Percentiles rank a stretch among this genome's conserved stretches.
These are phyloP conservation scores for Nansenia antarctica DNA, from an alignment of 2,113 vertebrate genomes.

Conservation along the genomic window DNA sequence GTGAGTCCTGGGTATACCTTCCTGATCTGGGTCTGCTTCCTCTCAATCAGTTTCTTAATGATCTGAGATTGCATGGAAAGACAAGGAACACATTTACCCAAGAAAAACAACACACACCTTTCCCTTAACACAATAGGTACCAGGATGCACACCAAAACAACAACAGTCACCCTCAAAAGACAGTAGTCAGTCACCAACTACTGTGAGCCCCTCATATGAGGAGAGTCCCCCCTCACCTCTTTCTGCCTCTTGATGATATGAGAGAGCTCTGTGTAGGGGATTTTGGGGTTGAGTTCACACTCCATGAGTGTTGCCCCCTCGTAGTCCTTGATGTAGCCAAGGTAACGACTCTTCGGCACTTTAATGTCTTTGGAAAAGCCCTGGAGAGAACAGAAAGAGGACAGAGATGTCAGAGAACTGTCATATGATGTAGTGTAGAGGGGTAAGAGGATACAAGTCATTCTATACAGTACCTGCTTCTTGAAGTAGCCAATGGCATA, in stretches of 20 bases:
- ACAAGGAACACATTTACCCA: background rate
- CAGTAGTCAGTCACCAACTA: background rate
- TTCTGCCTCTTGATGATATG: constrained; percentile 99
- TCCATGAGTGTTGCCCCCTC: constrained; percentile 98
- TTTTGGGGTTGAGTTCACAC: constrained; percentile 96
- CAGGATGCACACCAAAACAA: background rate
- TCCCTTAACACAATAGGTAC: background rate
- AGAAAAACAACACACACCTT: background rate
- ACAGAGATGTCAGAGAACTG: background rate
- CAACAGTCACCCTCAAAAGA: background rate
- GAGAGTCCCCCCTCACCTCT: constrained; percentile 77
- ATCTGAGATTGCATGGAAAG: constrained; percentile 76
- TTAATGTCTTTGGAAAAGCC: constrained; percentile 99
- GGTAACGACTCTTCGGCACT: constrained; percentile 95
- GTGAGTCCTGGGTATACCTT: constrained; percentile 98
- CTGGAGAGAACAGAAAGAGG: constrained; percentile 59
- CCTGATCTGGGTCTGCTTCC: constrained; percentile 96
- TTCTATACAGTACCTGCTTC: constrained; percentile 83
- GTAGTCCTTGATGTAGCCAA: constrained; percentile 99
- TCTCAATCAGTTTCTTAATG: constrained; percentile 98
- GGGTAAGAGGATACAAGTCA: background rate
- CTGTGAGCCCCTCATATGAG: background rate
- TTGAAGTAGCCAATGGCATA: constrained; percentile 99
- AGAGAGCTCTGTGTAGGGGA: constrained; percentile 97
- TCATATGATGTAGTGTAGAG: background rate